Percentiles rank a stretch among this genome's conserved stretches.
Conservation (phyloP, 2,888 invertebrate species). For the Lampropteryx suffumata region DNA sequence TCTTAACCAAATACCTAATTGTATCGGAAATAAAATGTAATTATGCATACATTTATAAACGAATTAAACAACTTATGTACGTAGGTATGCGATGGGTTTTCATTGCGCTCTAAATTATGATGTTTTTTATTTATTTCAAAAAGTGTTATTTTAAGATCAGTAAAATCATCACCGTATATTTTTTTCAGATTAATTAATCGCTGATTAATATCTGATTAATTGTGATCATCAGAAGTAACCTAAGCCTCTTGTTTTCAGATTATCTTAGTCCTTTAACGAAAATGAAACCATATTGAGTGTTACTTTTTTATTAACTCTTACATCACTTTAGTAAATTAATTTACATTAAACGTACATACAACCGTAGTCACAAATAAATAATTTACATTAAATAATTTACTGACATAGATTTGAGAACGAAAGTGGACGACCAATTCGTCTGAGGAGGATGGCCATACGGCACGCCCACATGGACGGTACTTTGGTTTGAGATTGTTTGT, state of each 20-base stretch:
- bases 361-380: conserved; percentile 79
- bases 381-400: conserved; percentile 80
- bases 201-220: too few relatives aligned
- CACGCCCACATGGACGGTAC: conserved; percentile 54
- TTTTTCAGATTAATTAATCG: too few relatives aligned
- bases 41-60: not conserved
- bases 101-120: too few relatives aligned
- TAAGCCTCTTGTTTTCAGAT: too few relatives aligned
- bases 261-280: conserved; percentile 20
- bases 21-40: not conserved
- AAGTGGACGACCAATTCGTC: conserved; percentile 62
- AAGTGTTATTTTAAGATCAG: too few relatives aligned
- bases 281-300: conserved; percentile 66
- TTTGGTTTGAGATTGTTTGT: conserved; percentile 77
- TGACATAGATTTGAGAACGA: conserved; percentile 75
- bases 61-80: not conserved
- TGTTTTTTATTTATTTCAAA: too few relatives aligned
- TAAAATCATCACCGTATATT: too few relatives aligned
- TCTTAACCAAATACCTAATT: not conserved
- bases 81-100: too few relatives aligned
- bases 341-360: conserved; percentile 70
- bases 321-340: conserved; percentile 72
- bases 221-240: too few relatives aligned
- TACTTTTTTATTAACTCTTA: conserved; percentile 65
- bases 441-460: conserved; percentile 56